These are phyloP conservation scores for Blennius ocellaris DNA, from an alignment of 2,113 vertebrate species.

Conservation along the genomic window DNA sequence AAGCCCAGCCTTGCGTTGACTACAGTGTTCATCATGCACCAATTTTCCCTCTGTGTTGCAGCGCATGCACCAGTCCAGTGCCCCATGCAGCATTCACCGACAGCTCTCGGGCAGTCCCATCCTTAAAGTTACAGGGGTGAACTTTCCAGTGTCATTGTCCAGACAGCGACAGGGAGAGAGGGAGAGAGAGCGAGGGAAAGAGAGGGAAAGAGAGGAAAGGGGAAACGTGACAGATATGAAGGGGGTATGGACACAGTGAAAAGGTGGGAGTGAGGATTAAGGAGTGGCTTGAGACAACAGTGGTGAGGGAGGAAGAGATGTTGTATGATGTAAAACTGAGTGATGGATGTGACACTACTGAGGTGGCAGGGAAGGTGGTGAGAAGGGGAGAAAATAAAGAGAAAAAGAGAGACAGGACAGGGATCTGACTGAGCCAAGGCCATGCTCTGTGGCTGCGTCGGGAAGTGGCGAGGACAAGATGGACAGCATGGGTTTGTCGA, in stretches of 20 bases:
- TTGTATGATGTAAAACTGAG: neutral
- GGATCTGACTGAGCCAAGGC: constrained; percentile 26
- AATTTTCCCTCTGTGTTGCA: constrained; percentile 55
- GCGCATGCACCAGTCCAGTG: constrained; percentile 82
- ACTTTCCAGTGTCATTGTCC: constrained; percentile 71
- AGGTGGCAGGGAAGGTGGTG: neutral
- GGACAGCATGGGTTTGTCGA: constrained; percentile 4
- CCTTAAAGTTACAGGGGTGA: constrained; percentile 65
- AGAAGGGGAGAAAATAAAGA: neutral
- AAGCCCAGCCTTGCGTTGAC: constrained; percentile 61
- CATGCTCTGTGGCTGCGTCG: constrained; percentile 49
- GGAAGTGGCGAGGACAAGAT: constrained; percentile 18
- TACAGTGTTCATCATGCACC: constrained; percentile 76
- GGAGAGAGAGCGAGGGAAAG: neutral
- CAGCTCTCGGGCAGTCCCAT: constrained; percentile 74
- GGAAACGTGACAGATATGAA: too few relatives aligned
- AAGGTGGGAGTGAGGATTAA: too few relatives aligned
- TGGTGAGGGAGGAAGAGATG: constrained; percentile 8
- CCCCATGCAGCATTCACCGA: constrained; percentile 85
- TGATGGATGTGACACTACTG: neutral
- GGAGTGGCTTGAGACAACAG: neutral
- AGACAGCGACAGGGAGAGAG: constrained; percentile 68
- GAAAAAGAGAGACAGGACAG: constrained; percentile 51
- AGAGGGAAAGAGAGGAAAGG: too few relatives aligned
- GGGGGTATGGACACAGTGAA: too few relatives aligned